A percentile compares a stretch with the other conserved stretches of the same genome.
These are phyloP conservation scores for Melanotaenia nigrans DNA, from an alignment of 2,797 vertebrate species.

Conservation along the genomic window DNA sequence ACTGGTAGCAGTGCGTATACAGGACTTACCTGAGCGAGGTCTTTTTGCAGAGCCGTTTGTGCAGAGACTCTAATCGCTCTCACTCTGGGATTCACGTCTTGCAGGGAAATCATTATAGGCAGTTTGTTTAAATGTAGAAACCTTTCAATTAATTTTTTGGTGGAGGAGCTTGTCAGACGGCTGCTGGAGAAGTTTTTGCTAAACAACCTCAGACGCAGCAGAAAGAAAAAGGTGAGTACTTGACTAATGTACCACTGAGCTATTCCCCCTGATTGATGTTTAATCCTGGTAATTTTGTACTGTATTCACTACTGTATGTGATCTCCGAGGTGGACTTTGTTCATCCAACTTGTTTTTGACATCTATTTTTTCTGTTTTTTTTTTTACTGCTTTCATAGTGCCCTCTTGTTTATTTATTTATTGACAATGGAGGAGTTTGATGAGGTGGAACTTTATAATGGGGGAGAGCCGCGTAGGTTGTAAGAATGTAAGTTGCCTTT, in stretches of 20 bases:
- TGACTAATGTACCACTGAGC: background rate
- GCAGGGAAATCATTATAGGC: conserved; percentile 48
- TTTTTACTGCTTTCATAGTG: no score
- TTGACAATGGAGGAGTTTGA: background rate
- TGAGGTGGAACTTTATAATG: background rate
- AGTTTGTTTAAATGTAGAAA: conserved; percentile 1
- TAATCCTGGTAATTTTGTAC: background rate
- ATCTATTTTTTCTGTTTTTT: no score
- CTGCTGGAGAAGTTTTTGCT: background rate
- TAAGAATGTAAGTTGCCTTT: no score
- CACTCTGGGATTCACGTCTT: conserved; percentile 51
- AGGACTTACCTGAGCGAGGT: conserved; percentile 41
- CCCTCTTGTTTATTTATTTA: no score
- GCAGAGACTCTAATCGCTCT: conserved; percentile 40
- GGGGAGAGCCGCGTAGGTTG: background rate
- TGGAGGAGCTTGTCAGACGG: background rate
- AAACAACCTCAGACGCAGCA: background rate
- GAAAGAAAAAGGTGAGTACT: background rate
- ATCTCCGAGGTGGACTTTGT: conserved; percentile 9
- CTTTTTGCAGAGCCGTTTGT: background rate
- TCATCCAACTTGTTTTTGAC: background rate
- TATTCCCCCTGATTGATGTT: background rate
- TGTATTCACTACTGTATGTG: no score
- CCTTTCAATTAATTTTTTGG: background rate
- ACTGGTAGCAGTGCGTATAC: background rate